Evolutionary conservation across 2,888 invertebrate genomes (phyloP).

Genomic region (Eremobia ochroleuca): DNA sequence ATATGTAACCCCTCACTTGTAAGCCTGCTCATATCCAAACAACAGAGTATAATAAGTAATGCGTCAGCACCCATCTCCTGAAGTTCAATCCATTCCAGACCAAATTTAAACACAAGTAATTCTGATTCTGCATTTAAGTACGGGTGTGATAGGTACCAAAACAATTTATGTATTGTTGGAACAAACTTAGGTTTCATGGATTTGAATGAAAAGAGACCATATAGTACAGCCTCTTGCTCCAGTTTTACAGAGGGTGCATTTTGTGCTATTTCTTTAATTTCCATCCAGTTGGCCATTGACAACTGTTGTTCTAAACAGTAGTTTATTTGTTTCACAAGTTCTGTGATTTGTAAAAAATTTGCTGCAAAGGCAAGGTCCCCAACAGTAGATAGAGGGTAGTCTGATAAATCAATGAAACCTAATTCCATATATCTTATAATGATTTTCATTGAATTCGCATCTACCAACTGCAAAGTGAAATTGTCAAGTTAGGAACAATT

Average conservation of each 20-base stretch:
- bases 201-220: constrained; percentile 81
- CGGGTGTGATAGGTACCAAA: constrained; percentile 87
- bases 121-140: constrained; percentile 80
- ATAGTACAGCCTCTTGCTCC: constrained; percentile 76
- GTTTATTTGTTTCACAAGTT: constrained; percentile 84
- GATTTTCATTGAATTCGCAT: constrained; percentile 81
- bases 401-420: constrained; percentile 82
- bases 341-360: constrained; percentile 84
- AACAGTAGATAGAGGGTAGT: constrained; percentile 74
- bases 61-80: constrained; percentile 79
- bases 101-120: constrained; percentile 83
- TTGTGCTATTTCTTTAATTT: constrained; percentile 82
- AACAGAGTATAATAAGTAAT: constrained; percentile 80
- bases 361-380: constrained; percentile 81
- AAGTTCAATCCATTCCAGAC: constrained; percentile 79
- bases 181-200: constrained; percentile 79
- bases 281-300: constrained; percentile 79
- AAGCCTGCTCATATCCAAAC: constrained; percentile 80
- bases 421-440: constrained; percentile 82
- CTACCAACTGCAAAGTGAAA: constrained; percentile 79
- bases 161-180: constrained; percentile 77
- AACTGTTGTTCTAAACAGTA: constrained; percentile 79
- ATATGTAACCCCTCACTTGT: constrained; percentile 72
- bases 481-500: constrained; percentile 1
- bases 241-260: constrained; percentile 76